Base-by-base conservation (phyloP, 2,113 vertebrate genomes). In the Podiceps cristatus region DNA sequence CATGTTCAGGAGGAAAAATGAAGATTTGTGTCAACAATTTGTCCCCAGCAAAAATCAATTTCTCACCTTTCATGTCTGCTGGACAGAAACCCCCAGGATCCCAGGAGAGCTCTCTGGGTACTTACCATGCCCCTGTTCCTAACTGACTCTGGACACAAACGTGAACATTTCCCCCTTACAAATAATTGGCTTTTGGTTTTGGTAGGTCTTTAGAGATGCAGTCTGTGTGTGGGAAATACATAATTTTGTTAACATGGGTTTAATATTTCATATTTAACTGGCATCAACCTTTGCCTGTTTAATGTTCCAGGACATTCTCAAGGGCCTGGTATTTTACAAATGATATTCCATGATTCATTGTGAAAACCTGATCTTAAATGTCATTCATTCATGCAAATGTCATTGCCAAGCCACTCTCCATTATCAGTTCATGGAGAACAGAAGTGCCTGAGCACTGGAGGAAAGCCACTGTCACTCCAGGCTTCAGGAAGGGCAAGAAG, bases 91-190 rank as follows among this genome's bases (percentile, higher is more conserved):
- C 24, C 77, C 14, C 37, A 52, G 47, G 17, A 12, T 88, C 4
- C 5, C 7, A 1, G 33, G 7, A 86, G 0, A 2, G 7, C 12
- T 80, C 2, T 50, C 56, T 42, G 22, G 13, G 8, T 71, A 55
- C 20, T 71, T 49, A 24, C 7, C 11, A 27, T 50, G 49, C 8
- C 58, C 8, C 47, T n/a, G 19, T 18, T 82, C 14, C 45, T 74
- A 37, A 33, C 0, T 11, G 35, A 78, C 37, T 52, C 22, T 45
- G 29, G 64, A 66, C 5, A 78, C 2, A 6, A 8, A 31, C 28
- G 42, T 82, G 31, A 91, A 6, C 2, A 0, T 64, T 11, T 45
- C 1, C 24, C 13, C 31, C 29, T 60, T 49, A 66, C 15, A 86
- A 72, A 63, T 19, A 81, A 71, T 9, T 1, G 4, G 5, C 9